Evolutionary conservation across 2,888 invertebrate genomes (phyloP), one percentile per base, ranked within the genome.

Genomic region (Pharmacophagus antenor): DNA sequence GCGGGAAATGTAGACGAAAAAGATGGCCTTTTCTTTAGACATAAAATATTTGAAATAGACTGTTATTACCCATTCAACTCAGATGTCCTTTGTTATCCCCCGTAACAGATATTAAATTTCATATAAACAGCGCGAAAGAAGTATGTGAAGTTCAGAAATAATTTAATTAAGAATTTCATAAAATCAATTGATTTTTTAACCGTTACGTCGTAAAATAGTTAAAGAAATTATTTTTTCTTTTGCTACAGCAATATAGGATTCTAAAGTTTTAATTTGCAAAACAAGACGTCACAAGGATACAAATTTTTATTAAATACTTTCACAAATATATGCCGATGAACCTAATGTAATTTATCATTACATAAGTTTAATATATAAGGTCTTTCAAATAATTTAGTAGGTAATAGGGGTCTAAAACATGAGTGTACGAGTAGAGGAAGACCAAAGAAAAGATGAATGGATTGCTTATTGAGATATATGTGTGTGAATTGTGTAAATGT

Each of bases 21-120:
- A 53, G 65, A 62, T 64, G 63, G 65, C 60, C 44, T 44, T 55
- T 50, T 44, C 41, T 61, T 18, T 21, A 47, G 41, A 50, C 51
- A 56, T 52, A 56, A 61, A 56, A 25, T 48, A 61, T 61, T 61
- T 46, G 17, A 20, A 56, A 61, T 52, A 49, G 56, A 56, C 47
- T 46, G 52, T 52, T 61, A 61, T 61, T 61, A 56, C 52, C 47
- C 56, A 61, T 61, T 56, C 61, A 61, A 56, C 56, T 42, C 47
- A 8, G 48, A 47, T 50, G 41, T 25, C 25, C 51, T 56, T 61
- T 56, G 52, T 61, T 56, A 56, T 37, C 44, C 44, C 21, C 42
- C 47, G 27, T 27, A 18, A 23, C 46, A 22, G 47, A 56, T 60
- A 60, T 61, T 61, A 61, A 56, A 61, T 51, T 61, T 61, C 25